Evolutionary conservation across 2,113 vertebrate species (phyloP).

Genomic region (Gavia stellata): DNA sequence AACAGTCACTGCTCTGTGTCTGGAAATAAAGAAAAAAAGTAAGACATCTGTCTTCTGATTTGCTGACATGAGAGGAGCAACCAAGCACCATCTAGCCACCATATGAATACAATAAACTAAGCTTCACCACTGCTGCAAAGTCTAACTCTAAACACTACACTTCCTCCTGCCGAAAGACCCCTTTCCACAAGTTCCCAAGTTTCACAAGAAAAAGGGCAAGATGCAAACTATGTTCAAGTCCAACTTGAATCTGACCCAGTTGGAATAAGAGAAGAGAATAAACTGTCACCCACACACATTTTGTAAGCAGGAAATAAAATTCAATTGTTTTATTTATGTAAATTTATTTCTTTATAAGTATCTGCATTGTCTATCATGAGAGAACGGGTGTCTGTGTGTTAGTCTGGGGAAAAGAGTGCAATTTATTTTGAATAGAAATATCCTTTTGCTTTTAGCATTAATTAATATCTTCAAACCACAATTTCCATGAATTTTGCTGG

Average conservation of each 20-base stretch:
- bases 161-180: neutral
- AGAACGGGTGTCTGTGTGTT: neutral
- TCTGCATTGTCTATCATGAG: neutral
- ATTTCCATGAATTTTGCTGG: neutral
- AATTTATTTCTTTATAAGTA: conserved; percentile 21
- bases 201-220: conserved; percentile 16
- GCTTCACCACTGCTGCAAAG: neutral
- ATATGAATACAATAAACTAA: neutral
- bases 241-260: conserved; percentile 3
- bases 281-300: conserved; percentile 7
- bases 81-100: neutral
- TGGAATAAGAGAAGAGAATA: conserved; percentile 27
- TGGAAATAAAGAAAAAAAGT: neutral
- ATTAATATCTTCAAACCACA: neutral
- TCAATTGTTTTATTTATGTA: conserved; percentile 20
- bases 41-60: neutral
- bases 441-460: neutral
- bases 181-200: conserved; percentile 3
- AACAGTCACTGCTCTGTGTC: neutral
- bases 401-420: neutral
- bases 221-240: neutral
- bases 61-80: neutral
- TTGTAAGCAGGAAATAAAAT: conserved; percentile 28
- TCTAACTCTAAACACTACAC: neutral
- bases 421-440: neutral